Evolutionary conservation across 2,113 vertebrate species (phyloP), one percentile per base, ranked within the genome.

Genomic region (Coryphaenoides rupestris): DNA sequence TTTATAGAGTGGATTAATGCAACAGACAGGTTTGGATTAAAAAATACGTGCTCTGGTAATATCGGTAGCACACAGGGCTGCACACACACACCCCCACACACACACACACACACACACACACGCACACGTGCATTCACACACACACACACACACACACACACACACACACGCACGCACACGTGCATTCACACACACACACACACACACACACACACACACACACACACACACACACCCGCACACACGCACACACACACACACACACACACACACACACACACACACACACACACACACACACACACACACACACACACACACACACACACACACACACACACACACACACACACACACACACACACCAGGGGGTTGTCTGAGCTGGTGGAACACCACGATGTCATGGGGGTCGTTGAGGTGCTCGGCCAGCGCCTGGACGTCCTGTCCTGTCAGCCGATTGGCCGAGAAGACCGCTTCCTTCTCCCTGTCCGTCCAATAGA

Each of bases 401-500:
- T 98, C 96, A 1, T 97, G 95, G 1, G 96, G 96, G 76, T 98
- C 95, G 23, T 99, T 98, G 77, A 99, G 95, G 69, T 98, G 94
- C 79, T 98, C 95, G 2, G 96, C 95, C 68, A 99, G 82, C 19
- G 92, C 12, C 2, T 92, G 92, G 86, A 98, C 82, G 67, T 98
- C 95, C 64, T 90, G 79, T 16, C 95, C 95, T 0, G 87, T 98
- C 70, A 98, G 90, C 62, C 96, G 88, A 89, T 96, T 98, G 52
- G 93, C 96, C 0, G 95, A 96, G 91, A 95, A 99, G 73, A 99
- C 95, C 0, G 96, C 93, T 28, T 96, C 94, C 0, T 92, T 94
- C 86, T 98, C 94, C 79, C 95, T 87, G 85, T 99, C 97, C 4
- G 96, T 99, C 97, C 97, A 99, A 89, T 96, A 99, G 60, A 99